Evolutionary conservation across 2,888 invertebrate species (phyloP).

Genomic region (Galeruca laticollis): DNA sequence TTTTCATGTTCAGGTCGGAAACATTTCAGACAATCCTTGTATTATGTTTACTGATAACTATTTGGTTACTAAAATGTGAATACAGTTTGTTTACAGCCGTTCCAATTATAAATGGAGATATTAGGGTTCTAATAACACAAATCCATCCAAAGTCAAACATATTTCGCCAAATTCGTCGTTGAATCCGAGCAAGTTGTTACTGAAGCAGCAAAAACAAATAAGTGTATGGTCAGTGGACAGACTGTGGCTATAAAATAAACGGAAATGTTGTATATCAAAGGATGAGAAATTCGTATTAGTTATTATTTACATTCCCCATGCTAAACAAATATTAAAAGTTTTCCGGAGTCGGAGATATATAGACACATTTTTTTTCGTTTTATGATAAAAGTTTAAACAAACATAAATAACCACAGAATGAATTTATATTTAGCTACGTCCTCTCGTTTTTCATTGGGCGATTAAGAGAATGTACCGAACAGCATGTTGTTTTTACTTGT

Average conservation of each 20-base stretch:
- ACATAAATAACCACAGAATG: neutral
- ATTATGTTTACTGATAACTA: too few relatives aligned
- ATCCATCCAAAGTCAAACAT: neutral
- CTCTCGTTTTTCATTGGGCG: too few relatives aligned
- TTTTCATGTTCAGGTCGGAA: too few relatives aligned
- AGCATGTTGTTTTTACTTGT: too few relatives aligned
- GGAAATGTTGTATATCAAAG: neutral
- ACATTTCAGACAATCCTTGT: too few relatives aligned
- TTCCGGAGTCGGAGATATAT: neutral
- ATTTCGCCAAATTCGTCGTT: neutral
- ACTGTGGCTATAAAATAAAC: neutral
- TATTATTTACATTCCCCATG: neutral
- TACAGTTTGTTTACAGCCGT: neutral
- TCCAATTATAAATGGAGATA: neutral
- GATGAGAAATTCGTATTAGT: neutral
- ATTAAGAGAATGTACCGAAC: too few relatives aligned
- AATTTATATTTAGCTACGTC: too few relatives aligned
- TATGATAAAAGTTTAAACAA: neutral
- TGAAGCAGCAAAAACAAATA: neutral
- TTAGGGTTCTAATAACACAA: neutral
- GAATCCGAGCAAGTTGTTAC: constrained; percentile 1
- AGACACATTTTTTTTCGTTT: neutral
- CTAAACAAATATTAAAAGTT: neutral
- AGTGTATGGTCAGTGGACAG: neutral
- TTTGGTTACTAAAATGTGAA: neutral